phyloP scores from a whole-genome alignment of 1,140 invertebrate species.

The Manduca sexta region DNA sequence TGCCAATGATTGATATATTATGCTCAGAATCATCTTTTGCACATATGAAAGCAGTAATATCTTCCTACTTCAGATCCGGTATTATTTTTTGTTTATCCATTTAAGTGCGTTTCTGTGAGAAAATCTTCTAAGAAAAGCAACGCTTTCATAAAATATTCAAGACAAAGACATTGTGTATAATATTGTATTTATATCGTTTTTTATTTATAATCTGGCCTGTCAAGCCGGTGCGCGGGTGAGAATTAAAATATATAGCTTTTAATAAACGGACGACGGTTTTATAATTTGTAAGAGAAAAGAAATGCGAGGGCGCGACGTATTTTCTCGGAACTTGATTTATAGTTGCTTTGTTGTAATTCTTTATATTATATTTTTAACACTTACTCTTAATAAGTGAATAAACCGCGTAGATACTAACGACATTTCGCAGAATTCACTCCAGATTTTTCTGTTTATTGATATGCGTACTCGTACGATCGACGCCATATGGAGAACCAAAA shows the following conservation, averaged over 20 bases:
- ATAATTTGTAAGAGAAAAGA: slow-evolving; percentile 3
- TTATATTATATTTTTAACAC: slow-evolving; percentile 11
- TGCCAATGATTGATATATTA: too few relatives aligned
- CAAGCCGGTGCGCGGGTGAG: slow-evolving; percentile 7
- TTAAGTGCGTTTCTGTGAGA: too few relatives aligned
- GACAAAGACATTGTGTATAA: slow-evolving; percentile 6
- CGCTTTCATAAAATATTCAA: neutral
- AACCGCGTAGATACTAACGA: too few relatives aligned
- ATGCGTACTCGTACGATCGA: too few relatives aligned
- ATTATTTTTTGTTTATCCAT: too few relatives aligned
- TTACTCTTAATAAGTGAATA: neutral
- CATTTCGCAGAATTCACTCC: too few relatives aligned
- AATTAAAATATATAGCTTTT: slow-evolving; percentile 20
- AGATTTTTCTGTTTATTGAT: too few relatives aligned
- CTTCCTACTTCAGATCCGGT: too few relatives aligned
- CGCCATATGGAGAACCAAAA: too few relatives aligned
- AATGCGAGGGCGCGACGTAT: slow-evolving; percentile 1
- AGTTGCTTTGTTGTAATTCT: slow-evolving; percentile 19
- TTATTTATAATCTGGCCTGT: slow-evolving; percentile 13
- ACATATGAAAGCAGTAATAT: too few relatives aligned
- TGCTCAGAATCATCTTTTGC: too few relatives aligned
- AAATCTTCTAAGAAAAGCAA: too few relatives aligned
- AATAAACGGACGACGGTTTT: slow-evolving; percentile 5
- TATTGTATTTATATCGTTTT: slow-evolving; percentile 2
- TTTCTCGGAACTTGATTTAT: slow-evolving; percentile 22